Evolutionary conservation across 2,113 vertebrate genomes (phyloP).

Genomic region (Acanthisitta chloris): DNA sequence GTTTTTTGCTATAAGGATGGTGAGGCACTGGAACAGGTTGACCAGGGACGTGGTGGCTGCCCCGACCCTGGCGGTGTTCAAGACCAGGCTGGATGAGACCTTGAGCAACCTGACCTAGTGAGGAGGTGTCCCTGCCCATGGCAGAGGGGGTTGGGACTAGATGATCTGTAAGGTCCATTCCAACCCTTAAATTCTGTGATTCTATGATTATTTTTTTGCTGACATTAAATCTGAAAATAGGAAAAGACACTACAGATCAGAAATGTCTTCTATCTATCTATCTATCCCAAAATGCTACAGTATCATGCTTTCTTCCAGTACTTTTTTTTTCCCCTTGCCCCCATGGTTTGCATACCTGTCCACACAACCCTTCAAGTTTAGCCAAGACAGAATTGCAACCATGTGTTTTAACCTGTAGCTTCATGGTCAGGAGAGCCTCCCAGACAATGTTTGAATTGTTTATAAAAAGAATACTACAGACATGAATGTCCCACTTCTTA

Average conservation of each 20-base stretch:
- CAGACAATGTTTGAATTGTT: not conserved
- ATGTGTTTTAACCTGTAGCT: not conserved
- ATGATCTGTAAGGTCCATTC: too few relatives aligned
- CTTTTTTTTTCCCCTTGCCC: not conserved
- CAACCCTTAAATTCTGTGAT: too few relatives aligned
- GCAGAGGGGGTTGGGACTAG: too few relatives aligned
- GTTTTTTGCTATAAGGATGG: too few relatives aligned
- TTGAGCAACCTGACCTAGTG: too few relatives aligned
- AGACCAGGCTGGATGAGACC: too few relatives aligned
- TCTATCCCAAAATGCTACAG: not conserved
- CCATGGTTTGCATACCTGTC: accelerated
- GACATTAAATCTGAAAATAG: not conserved
- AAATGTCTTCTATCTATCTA: not conserved
- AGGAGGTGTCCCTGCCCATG: too few relatives aligned
- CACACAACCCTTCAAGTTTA: not conserved
- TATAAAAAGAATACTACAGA: not conserved
- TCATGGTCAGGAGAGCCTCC: not conserved
- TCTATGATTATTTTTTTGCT: not conserved
- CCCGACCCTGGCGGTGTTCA: too few relatives aligned
- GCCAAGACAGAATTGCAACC: not conserved
- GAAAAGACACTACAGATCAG: not conserved
- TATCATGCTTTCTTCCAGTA: not conserved
- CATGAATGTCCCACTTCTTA: not conserved
- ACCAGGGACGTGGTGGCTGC: too few relatives aligned
- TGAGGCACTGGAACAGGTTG: too few relatives aligned